phyloP scores from a whole-genome alignment of 2,113 vertebrate genomes.

The Colinus virginianus region DNA sequence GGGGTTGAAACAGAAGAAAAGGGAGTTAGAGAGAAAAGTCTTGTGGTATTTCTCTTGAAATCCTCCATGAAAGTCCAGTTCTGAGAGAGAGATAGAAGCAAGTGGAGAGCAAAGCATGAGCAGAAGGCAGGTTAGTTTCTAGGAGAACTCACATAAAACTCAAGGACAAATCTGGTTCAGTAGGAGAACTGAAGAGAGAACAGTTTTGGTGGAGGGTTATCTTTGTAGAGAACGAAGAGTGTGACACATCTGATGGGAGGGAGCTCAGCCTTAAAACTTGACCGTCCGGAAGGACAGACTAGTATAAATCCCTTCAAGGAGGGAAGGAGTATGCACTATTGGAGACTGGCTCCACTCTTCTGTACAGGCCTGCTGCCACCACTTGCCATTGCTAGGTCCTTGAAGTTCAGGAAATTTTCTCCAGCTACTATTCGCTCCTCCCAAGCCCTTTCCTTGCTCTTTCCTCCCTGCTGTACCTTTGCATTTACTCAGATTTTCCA shows the following conservation, averaged over 20 bases:
- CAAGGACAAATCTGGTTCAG: background rate
- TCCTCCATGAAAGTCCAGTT: background rate
- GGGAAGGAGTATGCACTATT: background rate
- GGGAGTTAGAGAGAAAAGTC: background rate
- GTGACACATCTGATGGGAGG: background rate
- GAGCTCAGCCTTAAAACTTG: background rate
- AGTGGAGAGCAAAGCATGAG: background rate
- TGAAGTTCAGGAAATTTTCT: background rate
- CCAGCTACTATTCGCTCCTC: background rate
- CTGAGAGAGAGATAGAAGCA: background rate
- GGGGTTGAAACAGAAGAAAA: background rate
- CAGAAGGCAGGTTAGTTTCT: background rate
- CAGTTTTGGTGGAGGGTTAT: background rate
- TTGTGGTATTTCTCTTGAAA: background rate
- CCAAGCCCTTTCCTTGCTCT: background rate
- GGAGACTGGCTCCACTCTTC: background rate
- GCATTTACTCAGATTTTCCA: background rate
- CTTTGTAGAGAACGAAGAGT: background rate
- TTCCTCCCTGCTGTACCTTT: background rate
- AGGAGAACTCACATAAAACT: background rate
- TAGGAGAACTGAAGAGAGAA: background rate
- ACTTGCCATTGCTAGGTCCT: background rate
- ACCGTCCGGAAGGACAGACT: background rate
- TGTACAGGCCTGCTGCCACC: background rate
- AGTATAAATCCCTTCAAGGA: background rate